These are phyloP conservation scores for Epicauta chinensis DNA, from an alignment of 1,140 invertebrate species.

Conservation along the genomic window DNA sequence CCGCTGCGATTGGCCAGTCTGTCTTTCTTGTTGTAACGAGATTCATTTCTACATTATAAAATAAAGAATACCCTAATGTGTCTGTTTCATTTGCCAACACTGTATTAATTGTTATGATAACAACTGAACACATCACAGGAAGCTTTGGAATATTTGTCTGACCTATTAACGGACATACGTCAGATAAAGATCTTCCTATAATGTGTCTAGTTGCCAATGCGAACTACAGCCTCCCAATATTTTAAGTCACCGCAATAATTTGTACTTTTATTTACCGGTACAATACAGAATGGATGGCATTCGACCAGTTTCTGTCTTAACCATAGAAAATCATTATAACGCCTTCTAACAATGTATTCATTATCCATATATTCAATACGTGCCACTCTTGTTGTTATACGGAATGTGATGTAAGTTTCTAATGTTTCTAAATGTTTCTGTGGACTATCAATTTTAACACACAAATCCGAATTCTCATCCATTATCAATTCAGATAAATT, in stretches of 20 bases:
- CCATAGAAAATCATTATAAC: conserved; percentile 76
- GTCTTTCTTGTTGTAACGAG: too few relatives aligned
- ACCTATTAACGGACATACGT: too few relatives aligned
- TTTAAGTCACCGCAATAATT: conserved; percentile 5
- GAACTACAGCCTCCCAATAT: too few relatives aligned
- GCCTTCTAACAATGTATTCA: conserved; percentile 61
- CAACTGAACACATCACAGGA: too few relatives aligned
- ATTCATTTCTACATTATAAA: too few relatives aligned
- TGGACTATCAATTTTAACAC: conserved; percentile 69
- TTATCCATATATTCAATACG: conserved; percentile 59
- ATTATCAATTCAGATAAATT: conserved; percentile 49
- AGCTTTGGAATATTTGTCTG: too few relatives aligned
- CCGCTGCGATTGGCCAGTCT: too few relatives aligned
- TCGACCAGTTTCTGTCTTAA: conserved; percentile 60
- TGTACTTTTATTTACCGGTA: conserved; percentile 51
- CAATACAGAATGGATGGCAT: conserved; percentile 59
- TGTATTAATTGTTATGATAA: too few relatives aligned
- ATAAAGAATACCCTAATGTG: too few relatives aligned
- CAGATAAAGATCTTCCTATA: too few relatives aligned
- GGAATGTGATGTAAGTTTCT: conserved; percentile 70
- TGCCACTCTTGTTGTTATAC: conserved; percentile 61
- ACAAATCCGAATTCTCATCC: conserved; percentile 53
- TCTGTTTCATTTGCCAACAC: too few relatives aligned
- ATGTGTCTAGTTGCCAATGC: too few relatives aligned
- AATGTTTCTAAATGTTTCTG: conserved; percentile 69